Evolutionary conservation across 2,797 vertebrate genomes (phyloP).

Genomic region (Rhinophrynus dorsalis): DNA sequence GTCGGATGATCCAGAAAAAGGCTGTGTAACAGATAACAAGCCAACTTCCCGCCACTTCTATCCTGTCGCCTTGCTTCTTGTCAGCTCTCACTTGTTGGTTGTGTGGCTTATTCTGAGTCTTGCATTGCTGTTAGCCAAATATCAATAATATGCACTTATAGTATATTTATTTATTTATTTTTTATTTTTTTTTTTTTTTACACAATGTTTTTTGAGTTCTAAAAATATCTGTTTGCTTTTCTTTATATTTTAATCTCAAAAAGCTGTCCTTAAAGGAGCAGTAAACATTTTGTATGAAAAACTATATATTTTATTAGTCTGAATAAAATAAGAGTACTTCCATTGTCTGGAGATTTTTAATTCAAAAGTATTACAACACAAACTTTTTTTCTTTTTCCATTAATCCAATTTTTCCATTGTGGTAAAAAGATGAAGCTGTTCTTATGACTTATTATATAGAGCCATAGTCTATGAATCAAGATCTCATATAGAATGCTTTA

Average conservation of each 20-base stretch:
- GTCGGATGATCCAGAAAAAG: slow-evolving; percentile 94
- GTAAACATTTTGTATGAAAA: too few species aligned
- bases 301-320: too few species aligned
- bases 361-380: too few species aligned
- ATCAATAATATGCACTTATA: slow-evolving; percentile 86
- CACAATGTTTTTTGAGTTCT: slow-evolving; percentile 63
- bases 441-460: too few species aligned
- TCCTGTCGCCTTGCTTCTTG: slow-evolving; percentile 97
- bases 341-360: too few species aligned
- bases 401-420: too few species aligned
- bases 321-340: too few species aligned
- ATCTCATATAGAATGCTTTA: too few species aligned
- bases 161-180: slow-evolving; percentile 66
- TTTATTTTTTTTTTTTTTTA: slow-evolving; percentile 70
- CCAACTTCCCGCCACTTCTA: slow-evolving; percentile 98
- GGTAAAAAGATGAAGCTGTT: too few species aligned
- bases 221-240: slow-evolving; percentile 63
- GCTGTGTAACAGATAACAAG: slow-evolving; percentile 92
- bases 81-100: slow-evolving; percentile 98
- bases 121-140: slow-evolving; percentile 99
- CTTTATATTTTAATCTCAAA: slow-evolving; percentile 67
- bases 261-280: slow-evolving; percentile 57
- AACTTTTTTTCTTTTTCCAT: too few species aligned
- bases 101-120: slow-evolving; percentile 99
- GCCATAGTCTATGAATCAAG: too few species aligned